Conservation (phyloP, 2,888 invertebrate genomes). For the Drosophila buzzatii region DNA sequence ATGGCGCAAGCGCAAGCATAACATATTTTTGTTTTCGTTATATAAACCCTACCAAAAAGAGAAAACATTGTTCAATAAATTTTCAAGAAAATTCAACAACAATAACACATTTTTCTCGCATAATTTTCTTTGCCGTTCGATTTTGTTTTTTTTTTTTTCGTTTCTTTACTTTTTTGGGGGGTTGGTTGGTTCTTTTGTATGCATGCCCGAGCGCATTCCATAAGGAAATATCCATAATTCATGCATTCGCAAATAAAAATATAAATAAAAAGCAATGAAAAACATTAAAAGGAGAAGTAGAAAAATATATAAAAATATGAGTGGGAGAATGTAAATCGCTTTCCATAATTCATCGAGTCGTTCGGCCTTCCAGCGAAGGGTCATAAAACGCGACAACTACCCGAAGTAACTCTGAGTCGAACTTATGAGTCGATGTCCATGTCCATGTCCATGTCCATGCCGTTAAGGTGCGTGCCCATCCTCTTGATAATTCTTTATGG, state of each 20-base stretch:
- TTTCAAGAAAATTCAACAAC: constrained; percentile 64
- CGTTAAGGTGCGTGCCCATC: constrained; percentile 57
- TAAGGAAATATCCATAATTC: constrained; percentile 78
- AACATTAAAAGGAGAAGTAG: constrained; percentile 42
- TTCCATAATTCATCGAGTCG: constrained; percentile 74
- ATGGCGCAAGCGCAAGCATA: constrained; percentile 10
- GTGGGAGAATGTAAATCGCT: constrained; percentile 75
- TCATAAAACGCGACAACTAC: constrained; percentile 61
- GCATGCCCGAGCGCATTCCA: constrained; percentile 59
- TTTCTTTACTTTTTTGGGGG: constrained; percentile 2
- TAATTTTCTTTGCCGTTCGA: constrained; percentile 42
- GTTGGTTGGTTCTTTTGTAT: constrained; percentile 57
- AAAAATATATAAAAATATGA: constrained; percentile 61
- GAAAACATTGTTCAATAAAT: constrained; percentile 51
- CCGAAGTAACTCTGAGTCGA: constrained; percentile 9
- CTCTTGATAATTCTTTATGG: constrained; percentile 59
- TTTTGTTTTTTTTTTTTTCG: constrained; percentile 1
- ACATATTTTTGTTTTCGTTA: constrained; percentile 35
- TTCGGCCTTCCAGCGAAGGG: constrained; percentile 63
- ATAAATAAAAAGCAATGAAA: constrained; percentile 64
- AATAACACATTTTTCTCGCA: constrained; percentile 58
- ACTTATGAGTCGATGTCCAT: constrained; percentile 1
- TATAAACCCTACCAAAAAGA: constrained; percentile 9
- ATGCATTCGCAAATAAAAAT: constrained; percentile 76
- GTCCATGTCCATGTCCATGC: constrained; percentile 12